Percentiles rank a stretch among this genome's conserved stretches.
phyloP scores from a whole-genome alignment of 2,888 invertebrate species.

The Lasioglossum pauxillum region DNA sequence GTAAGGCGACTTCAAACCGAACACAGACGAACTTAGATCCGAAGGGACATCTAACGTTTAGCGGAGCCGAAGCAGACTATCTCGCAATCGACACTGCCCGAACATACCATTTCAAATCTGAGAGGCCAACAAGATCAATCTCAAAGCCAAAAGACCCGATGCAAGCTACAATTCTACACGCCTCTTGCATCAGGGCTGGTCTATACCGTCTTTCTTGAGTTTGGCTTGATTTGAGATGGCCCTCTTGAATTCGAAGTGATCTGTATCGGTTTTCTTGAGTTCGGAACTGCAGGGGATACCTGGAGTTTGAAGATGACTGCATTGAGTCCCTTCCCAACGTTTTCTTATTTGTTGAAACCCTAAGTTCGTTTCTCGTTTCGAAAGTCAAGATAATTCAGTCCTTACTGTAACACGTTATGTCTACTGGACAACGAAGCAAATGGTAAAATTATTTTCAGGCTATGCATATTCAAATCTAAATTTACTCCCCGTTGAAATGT shows the following conservation, averaged over 20 bases:
- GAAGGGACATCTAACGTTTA: neutral
- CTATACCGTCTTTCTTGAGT: neutral
- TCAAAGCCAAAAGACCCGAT: neutral
- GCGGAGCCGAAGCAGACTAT: neutral
- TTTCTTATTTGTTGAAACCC: neutral
- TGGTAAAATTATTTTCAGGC: conserved; percentile 32
- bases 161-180: neutral
- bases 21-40: neutral
- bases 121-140: neutral
- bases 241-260: neutral
- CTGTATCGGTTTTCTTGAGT: neutral
- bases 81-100: neutral
- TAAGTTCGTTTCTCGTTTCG: neutral
- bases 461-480: neutral
- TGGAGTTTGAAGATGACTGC: neutral
- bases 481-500: neutral
- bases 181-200: neutral
- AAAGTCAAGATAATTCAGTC: neutral
- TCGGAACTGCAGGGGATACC: neutral
- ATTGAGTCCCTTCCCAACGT: neutral
- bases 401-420: neutral
- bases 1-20: neutral
- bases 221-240: neutral
- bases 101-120: neutral
- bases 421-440: conserved; percentile 8